Percentiles rank a stretch among this genome's conserved stretches.
phyloP scores from a whole-genome alignment of 1,140 invertebrate species.

The Lordiphosa collinella region DNA sequence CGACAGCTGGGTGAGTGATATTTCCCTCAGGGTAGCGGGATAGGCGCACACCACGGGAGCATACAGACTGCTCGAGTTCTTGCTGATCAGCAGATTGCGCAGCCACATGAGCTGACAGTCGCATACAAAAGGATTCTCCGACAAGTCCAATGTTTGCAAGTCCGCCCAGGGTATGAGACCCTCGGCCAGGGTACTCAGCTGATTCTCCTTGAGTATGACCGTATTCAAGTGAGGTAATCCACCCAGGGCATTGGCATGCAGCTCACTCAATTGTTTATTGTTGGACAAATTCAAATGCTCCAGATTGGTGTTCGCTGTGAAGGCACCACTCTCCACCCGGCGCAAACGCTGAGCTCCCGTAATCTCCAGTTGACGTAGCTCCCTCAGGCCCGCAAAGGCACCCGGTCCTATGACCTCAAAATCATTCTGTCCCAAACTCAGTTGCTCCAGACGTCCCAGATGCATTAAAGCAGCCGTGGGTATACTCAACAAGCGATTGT shows the following conservation, averaged over 20 bases:
- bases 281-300: slow-evolving; percentile 87
- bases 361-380: slow-evolving; percentile 88
- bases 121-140: slow-evolving; percentile 91
- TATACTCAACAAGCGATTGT: slow-evolving; percentile 87
- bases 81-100: slow-evolving; percentile 85
- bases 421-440: slow-evolving; percentile 90
- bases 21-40: slow-evolving; percentile 86
- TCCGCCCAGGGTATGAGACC: slow-evolving; percentile 89
- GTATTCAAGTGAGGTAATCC: slow-evolving; percentile 89
- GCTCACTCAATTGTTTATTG: slow-evolving; percentile 86
- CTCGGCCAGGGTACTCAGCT: slow-evolving; percentile 86
- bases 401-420: slow-evolving; percentile 85
- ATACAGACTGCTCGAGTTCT: slow-evolving; percentile 82
- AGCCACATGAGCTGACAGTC: slow-evolving; percentile 90
- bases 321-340: slow-evolving; percentile 87
- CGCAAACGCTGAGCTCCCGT: slow-evolving; percentile 87
- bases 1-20: slow-evolving; percentile 84
- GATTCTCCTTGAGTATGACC: slow-evolving; percentile 89
- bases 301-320: slow-evolving; percentile 89
- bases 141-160: slow-evolving; percentile 87
- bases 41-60: slow-evolving; percentile 85
- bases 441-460: slow-evolving; percentile 87
- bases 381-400: slow-evolving; percentile 88
- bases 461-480: slow-evolving; percentile 87
- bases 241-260: slow-evolving; percentile 88